Conservation (phyloP, 2,888 invertebrate genomes). For the Caenorhabditis sp. region DNA sequence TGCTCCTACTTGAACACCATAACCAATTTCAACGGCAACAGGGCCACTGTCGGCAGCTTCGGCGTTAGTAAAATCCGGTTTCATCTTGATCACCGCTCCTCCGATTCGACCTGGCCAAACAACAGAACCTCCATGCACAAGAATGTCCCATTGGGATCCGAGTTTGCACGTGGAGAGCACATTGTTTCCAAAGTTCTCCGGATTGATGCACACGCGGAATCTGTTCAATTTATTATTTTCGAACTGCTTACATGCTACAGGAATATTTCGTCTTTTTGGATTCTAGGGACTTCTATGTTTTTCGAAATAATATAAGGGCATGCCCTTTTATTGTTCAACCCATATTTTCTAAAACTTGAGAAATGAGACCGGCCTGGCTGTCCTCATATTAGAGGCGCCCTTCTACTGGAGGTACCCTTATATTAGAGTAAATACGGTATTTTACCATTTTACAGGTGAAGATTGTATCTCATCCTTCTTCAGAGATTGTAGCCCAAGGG, state of each 20-base stretch:
- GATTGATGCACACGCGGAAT: constrained; percentile 18
- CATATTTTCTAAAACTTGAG: too few relatives aligned
- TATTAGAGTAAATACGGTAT: too few relatives aligned
- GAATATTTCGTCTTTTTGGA: too few relatives aligned
- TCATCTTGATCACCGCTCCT: constrained; percentile 7
- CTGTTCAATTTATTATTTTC: background rate
- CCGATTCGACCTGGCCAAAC: constrained; percentile 22
- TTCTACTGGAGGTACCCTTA: too few relatives aligned
- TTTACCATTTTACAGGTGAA: too few relatives aligned
- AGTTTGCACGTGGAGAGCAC: background rate
- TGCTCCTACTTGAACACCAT: background rate
- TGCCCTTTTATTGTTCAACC: too few relatives aligned
- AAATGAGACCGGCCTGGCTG: too few relatives aligned
- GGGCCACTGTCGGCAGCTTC: background rate
- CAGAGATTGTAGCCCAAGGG: too few relatives aligned
- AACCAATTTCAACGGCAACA: constrained; percentile 22
- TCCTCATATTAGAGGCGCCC: too few relatives aligned
- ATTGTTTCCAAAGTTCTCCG: background rate
- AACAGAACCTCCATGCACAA: constrained; percentile 17
- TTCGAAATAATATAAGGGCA: too few relatives aligned
- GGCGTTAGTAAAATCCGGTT: background rate
- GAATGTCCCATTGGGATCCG: constrained; percentile 5
- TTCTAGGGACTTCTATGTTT: too few relatives aligned
- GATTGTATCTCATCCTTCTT: too few relatives aligned
- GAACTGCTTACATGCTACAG: background rate